Evolutionary conservation across 2,888 invertebrate species (phyloP).

Genomic region (Hofmannophila pseudospretella): DNA sequence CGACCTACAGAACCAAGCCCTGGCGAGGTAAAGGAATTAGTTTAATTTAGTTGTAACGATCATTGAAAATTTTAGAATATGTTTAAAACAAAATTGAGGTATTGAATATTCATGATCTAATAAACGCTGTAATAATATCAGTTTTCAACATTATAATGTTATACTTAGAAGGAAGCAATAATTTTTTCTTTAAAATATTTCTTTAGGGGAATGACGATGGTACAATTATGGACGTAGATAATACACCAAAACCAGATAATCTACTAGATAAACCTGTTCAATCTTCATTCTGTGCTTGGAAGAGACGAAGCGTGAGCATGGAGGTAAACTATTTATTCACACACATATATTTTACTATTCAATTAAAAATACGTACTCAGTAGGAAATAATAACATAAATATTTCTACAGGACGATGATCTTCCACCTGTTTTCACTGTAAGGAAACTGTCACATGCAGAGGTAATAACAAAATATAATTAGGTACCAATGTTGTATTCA

Average conservation of each 20-base stretch:
- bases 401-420: constrained; percentile 10
- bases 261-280: constrained; percentile 28
- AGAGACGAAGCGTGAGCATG: constrained; percentile 31
- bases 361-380: background rate
- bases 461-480: background rate
- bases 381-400: background rate
- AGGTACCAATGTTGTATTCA: background rate
- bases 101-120: too few species aligned
- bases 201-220: constrained; percentile 4
- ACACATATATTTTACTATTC: background rate
- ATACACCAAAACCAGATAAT: constrained; percentile 21
- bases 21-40: constrained; percentile 24
- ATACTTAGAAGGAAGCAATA: too few species aligned
- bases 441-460: constrained; percentile 3
- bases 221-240: constrained; percentile 4
- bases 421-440: constrained; percentile 1
- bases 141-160: too few species aligned
- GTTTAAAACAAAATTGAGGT: too few species aligned
- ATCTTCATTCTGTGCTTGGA: constrained; percentile 33
- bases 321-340: constrained; percentile 29
- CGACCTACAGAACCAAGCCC: constrained; percentile 21
- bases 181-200: too few species aligned
- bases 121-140: too few species aligned
- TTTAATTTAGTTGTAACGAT: too few species aligned
- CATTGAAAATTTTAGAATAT: too few species aligned